Evolutionary conservation across 2,113 vertebrate species (phyloP).

Genomic region (Bubo blakistoni): DNA sequence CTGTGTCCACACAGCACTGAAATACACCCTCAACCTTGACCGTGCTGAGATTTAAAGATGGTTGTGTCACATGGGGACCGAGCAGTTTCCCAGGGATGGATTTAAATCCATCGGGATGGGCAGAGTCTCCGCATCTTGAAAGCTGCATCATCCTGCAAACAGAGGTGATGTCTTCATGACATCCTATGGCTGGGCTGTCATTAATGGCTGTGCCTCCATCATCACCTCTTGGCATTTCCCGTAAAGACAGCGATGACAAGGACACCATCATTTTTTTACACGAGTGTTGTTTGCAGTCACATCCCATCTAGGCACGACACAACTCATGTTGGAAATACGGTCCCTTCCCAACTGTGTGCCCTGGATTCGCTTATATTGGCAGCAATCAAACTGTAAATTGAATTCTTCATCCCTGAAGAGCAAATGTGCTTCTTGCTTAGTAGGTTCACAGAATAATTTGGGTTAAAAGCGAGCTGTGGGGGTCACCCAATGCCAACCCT

Average conservation of each 20-base stretch:
- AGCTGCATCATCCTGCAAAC: not conserved
- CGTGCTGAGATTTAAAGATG: not conserved
- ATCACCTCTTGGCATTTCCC: too few species aligned
- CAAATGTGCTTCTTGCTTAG: not conserved
- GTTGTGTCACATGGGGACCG: fast-evolving
- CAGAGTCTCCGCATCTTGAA: not conserved
- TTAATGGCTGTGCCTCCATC: not conserved
- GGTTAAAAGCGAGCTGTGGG: not conserved
- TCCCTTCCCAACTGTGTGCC: not conserved
- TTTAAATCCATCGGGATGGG: not conserved
- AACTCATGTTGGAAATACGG: fast-evolving
- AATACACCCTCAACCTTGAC: not conserved
- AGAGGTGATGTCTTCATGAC: too few species aligned
- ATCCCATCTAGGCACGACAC: not conserved
- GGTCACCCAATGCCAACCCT: not conserved
- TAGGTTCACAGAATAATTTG: not conserved
- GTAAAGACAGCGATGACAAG: fast-evolving
- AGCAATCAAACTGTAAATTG: not conserved
- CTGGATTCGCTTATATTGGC: not conserved
- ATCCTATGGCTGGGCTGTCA: not conserved
- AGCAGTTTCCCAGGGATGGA: not conserved
- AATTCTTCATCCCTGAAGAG: not conserved
- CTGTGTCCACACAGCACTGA: too few species aligned
- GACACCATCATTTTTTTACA: not conserved
- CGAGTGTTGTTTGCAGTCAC: fast-evolving